Evolutionary conservation across 2,113 vertebrate species (phyloP).

Genomic region (Noturus placidus): DNA sequence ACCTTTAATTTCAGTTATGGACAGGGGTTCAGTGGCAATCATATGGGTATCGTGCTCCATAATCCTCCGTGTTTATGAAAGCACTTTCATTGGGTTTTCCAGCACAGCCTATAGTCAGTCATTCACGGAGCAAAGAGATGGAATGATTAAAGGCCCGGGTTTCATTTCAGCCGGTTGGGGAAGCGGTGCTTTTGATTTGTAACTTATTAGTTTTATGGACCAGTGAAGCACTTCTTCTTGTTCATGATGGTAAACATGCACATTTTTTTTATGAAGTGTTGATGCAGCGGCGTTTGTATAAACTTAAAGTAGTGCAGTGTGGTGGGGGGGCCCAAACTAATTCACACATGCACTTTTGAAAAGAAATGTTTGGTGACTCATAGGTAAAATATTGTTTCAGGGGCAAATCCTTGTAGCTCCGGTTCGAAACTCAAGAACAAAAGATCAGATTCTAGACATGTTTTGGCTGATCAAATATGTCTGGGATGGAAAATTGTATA

Average conservation of each 20-base stretch:
- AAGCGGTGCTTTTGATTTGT: not conserved
- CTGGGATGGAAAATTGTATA: not conserved
- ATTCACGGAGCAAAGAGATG: slow-evolving; percentile 44
- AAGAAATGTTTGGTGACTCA: not conserved
- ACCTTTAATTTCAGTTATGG: slow-evolving; percentile 67
- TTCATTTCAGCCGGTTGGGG: not conserved
- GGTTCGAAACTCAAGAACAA: not conserved
- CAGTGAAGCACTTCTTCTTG: not conserved
- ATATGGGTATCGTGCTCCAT: slow-evolving; percentile 35
- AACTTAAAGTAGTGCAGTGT: not conserved
- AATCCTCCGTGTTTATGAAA: slow-evolving; percentile 56
- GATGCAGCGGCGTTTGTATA: not conserved
- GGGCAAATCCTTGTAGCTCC: not conserved
- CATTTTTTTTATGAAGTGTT: not conserved
- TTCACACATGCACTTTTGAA: not conserved
- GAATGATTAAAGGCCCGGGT: not conserved
- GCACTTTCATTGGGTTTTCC: slow-evolving; percentile 60
- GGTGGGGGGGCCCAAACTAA: not conserved
- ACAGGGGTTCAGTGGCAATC: slow-evolving; percentile 56
- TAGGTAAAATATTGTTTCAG: not conserved
- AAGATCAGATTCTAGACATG: not conserved
- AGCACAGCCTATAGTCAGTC: slow-evolving; percentile 56
- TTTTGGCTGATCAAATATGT: not conserved
- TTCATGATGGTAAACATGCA: not conserved
- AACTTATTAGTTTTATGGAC: slow-evolving; percentile 3